Base-by-base conservation (phyloP, 1,140 invertebrate genomes). In the Brachionus plicatilis region DNA sequence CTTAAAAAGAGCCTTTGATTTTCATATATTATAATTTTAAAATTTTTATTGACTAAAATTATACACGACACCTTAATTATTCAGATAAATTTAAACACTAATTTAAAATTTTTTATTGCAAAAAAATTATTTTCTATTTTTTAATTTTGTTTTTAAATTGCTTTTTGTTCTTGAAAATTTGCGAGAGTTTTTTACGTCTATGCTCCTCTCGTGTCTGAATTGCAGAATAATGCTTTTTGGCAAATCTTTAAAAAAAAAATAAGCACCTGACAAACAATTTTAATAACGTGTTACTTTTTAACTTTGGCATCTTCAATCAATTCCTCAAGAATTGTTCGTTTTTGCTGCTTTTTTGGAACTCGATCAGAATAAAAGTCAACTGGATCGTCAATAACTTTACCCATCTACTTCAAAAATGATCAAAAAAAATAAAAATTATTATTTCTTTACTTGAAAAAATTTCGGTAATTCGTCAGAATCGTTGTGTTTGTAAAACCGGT, bases 401-500 rank as follows among this genome's bases (percentile, higher is more conserved):
- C 92, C 87, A 92, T 88, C 90, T 91, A 37, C 6, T 37, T 6
- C 33, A 37, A 37, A 37, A 37, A 37, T 37, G 83, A 33, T 87
- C 86, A 79, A 72, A 60, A 84, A 53, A 68, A 29, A 0, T 24
- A 45, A 20, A 7, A 37, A 6, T 7, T 37, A 7, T 37, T 82
- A 3, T 66, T 24, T 45, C 2, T 86, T 88, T 88, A 94, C 93
- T 90, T 96, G 94, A 88, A 98, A 97, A 88, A 95, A 96, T 91
- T 97, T 97, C 0, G 95, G 95, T 41, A 95, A 87, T 1, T 60
- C 84, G 90, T 94, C 93, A 47, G 93, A 91, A 88, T 96, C 95
- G 88, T 95, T 96, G 86, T 94, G 94, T 88, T 97, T 97, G 89
- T 97, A 98, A 87, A 97, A 97, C 79, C 93, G 93, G 89, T 96